Evolutionary conservation across 2,797 vertebrate species (phyloP), one percentile per base, ranked within the genome.

Genomic region (Catamblyrhynchus diadema): DNA sequence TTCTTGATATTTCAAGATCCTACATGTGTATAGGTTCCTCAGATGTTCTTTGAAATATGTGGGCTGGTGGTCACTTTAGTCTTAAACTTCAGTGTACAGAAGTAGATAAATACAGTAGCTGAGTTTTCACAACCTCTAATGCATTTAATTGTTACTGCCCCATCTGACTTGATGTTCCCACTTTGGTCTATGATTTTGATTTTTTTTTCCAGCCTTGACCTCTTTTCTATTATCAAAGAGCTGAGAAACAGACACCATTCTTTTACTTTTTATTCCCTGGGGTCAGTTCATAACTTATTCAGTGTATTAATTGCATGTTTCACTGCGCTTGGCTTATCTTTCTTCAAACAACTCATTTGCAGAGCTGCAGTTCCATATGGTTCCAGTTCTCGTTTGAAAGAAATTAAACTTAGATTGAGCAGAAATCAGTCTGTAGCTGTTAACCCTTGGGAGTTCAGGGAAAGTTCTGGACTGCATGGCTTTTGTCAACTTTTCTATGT

Each of bases 191-290:
- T 50, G 69, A 33, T 25, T 81, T 79, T 48, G 51, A 81, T 20
- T 44, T 50, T 70, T 14, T 41, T 48, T 74, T n/a, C 30, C 20
- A 84, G 50, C 44, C 85, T 93, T 88, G 82, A 81, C 88, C 87
- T 91, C 86, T 93, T 95, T 96, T 90, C 74, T 70, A 12, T 86
- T 89, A 94, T 86, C 84, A 95, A 96, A 96, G 94, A 77, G 23
- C 56, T 95, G 79, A 79, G 91, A 92, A 92, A 0, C 47, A 83
- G 92, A 33, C 61, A 75, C 60, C 15, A 73, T 85, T 84, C 41
- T 83, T 93, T 85, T 85, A 72, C 54, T 53, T 95, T 81, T 71
- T 79, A 77, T 94, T 93, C 92, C 94, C 90, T 19, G 27, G 89
- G 62, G 94, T 90, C 50, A 77, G 39, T 85, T 86, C 70, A 81